phyloP scores from a whole-genome alignment of 2,888 invertebrate genomes.

The Drosophila tanythrix region DNA sequence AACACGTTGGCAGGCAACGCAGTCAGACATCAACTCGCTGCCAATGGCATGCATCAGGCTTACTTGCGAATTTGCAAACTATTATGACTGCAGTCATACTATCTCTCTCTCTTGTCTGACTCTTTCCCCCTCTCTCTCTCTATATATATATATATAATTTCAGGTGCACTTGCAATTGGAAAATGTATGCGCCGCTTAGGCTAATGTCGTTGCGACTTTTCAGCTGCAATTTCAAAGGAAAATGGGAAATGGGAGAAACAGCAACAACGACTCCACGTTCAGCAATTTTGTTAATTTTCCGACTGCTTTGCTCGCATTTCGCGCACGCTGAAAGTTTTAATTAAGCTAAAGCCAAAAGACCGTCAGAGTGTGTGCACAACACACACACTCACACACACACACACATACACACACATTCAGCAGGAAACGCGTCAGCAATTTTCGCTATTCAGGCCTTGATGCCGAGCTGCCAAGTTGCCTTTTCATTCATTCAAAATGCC shows the following conservation, averaged over 20 bases:
- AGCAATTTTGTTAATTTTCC: constrained; percentile 75
- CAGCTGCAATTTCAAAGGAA: constrained; percentile 43
- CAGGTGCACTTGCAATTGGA: constrained; percentile 31
- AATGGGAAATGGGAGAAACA: background rate
- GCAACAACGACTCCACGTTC: constrained; percentile 3
- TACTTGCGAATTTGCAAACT: constrained; percentile 50
- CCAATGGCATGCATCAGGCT: constrained; percentile 54
- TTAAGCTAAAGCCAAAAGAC: constrained; percentile 64
- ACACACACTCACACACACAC: constrained; percentile 17
- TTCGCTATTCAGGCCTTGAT: constrained; percentile 48
- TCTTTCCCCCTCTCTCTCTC: background rate
- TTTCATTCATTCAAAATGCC: constrained; percentile 64
- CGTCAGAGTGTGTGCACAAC: constrained; percentile 21
- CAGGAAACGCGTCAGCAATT: constrained; percentile 30
- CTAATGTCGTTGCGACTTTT: constrained; percentile 44
- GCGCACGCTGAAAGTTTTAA: constrained; percentile 68
- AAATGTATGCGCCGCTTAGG: constrained; percentile 28
- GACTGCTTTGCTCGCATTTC: constrained; percentile 70
- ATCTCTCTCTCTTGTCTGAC: background rate
- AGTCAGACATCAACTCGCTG: constrained; percentile 11
- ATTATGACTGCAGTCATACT: constrained; percentile 21
- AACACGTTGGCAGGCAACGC: background rate
- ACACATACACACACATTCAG: constrained; percentile 1
- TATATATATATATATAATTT: background rate
- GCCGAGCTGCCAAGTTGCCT: constrained; percentile 30